Evolutionary conservation across 2,888 invertebrate species (phyloP), one percentile per base, ranked within the genome.

Genomic region (Heliconius ismenius): DNA sequence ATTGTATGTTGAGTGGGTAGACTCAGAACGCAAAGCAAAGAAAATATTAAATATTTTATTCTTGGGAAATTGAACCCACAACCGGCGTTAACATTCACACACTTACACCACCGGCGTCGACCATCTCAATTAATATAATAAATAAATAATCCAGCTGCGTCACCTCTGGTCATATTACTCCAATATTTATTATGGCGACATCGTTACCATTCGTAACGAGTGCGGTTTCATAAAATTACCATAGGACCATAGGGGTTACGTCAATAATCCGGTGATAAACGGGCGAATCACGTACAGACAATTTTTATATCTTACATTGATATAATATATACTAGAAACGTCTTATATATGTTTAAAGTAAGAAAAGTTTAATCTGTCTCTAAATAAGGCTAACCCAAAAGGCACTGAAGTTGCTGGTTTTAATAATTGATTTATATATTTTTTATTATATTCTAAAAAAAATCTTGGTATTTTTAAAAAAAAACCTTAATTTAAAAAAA

Each of bases 251-350:
- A 60, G 60, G 60, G 73, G 73, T 73, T 28, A 67, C 65, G 58
- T 32, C 64, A 68, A 75, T 78, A 75, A 75, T 78, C 77, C 39
- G 62, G 43, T 60, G 60, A 64, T 75, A 78, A 73, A 78, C 67
- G 64, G 43, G 65, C 72, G 67, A 62, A 68, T 78, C 77, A 78
- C 77, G 77, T 75, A 68, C 75, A 62, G 65, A 70, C 32, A 32
- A 62, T 78, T 72, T 78, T 78, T 75, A 75, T 78, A 65, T 70
- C 21, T 26, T 3, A 54, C 70, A 63, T 11, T 36, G 54, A 70
- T 70, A 36, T 62, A 64, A 2, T 28, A 9, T 32, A 26, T 28
- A n/a, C 54, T 10, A 9, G 75, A 70, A 75, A 43, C 18, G 69
- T 6, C 24, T 21, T 63, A 24, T 67, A 3, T 18, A 13, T 24